Conservation (phyloP, 2,888 invertebrate species). For the Falcaria lacertinaria region DNA sequence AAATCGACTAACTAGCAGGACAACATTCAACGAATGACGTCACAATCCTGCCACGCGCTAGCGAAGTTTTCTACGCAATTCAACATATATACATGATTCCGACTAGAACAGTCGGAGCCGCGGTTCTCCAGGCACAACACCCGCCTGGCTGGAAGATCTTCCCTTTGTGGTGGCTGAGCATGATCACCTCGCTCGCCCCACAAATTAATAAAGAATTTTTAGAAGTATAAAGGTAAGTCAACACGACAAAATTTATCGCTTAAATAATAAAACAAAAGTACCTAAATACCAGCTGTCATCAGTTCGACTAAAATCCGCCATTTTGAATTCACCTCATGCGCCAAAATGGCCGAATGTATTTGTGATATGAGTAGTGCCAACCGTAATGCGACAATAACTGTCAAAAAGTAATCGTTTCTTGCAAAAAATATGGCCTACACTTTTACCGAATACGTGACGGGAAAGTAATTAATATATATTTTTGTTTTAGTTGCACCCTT, state of each 20-base stretch:
- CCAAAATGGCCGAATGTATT: constrained; percentile 56
- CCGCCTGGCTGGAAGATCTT: too few relatives aligned
- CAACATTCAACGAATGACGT: too few relatives aligned
- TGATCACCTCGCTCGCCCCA: too few relatives aligned
- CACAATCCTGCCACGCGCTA: too few relatives aligned
- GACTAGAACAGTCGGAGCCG: too few relatives aligned
- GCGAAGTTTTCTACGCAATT: too few relatives aligned
- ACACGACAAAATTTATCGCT: constrained; percentile 2
- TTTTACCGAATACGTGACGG: constrained; percentile 58
- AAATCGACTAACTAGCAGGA: too few relatives aligned
- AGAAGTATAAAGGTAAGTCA: constrained; percentile 2
- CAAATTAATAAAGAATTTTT: too few relatives aligned
- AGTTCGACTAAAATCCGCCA: constrained; percentile 36
- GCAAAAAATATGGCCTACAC: constrained; percentile 67
- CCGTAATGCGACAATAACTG: constrained; percentile 69
- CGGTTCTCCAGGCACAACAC: too few relatives aligned
- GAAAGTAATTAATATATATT: constrained; percentile 52
- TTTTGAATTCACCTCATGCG: constrained; percentile 57
- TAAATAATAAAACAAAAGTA: constrained; percentile 10
- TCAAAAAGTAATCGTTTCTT: constrained; percentile 69
- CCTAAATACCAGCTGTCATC: constrained; percentile 20
- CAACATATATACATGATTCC: too few relatives aligned
- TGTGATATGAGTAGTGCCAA: constrained; percentile 53
- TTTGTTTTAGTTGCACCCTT: neutral
- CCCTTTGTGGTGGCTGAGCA: too few relatives aligned